Conservation (phyloP, 1,140 invertebrate species). For the Hyles vespertilio region DNA sequence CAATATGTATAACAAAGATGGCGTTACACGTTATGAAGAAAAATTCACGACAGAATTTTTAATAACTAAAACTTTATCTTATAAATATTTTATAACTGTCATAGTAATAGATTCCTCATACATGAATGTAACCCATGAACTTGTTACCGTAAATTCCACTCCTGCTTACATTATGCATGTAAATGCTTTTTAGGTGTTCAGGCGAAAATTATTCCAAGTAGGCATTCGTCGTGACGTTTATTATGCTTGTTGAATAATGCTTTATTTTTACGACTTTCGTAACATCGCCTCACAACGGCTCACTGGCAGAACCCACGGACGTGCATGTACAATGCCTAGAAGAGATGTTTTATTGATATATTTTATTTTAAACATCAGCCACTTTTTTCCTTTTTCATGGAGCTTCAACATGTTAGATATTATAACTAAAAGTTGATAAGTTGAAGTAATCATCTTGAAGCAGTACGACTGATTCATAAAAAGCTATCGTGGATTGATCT, state of each 20-base stretch:
- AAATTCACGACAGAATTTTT: too few relatives aligned
- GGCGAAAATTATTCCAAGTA: constrained; percentile 71
- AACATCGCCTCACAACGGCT: constrained; percentile 32
- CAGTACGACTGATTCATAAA: too few relatives aligned
- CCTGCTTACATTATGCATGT: constrained; percentile 54
- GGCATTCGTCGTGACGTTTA: constrained; percentile 65
- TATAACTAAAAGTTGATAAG: too few relatives aligned
- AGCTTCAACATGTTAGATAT: too few relatives aligned
- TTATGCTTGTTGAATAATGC: constrained; percentile 71
- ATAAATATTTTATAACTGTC: too few relatives aligned
- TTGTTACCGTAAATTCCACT: constrained; percentile 54
- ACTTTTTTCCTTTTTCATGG: too few relatives aligned
- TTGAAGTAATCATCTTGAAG: too few relatives aligned
- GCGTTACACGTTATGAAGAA: too few relatives aligned
- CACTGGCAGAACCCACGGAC: constrained; percentile 3
- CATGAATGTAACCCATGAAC: constrained; percentile 25
- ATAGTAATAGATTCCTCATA: neutral
- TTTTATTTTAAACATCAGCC: neutral
- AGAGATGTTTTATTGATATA: neutral
- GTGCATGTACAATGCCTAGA: neutral
- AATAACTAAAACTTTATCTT: too few relatives aligned
- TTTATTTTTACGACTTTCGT: constrained; percentile 64
- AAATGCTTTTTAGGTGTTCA: constrained; percentile 55
- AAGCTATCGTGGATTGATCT: too few relatives aligned
- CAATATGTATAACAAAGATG: too few relatives aligned